phyloP scores from a whole-genome alignment of 2,113 vertebrate genomes.

The Cheilinus undulatus region DNA sequence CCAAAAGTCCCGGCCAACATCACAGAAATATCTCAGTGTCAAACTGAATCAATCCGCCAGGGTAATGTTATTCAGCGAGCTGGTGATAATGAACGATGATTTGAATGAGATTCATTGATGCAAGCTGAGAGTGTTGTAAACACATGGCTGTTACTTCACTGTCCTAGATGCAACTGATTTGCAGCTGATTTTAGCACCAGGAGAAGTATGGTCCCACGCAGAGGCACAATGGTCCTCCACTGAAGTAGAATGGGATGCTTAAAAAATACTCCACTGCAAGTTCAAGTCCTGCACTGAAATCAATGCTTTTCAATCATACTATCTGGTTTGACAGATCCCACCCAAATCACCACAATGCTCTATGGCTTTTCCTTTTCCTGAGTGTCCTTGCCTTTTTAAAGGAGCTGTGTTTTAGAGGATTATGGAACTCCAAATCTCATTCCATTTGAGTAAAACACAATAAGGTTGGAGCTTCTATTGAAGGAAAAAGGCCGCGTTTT shows the following conservation, averaged over 20 bases:
- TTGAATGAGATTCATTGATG: slow-evolving; percentile 27
- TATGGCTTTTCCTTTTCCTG: too few relatives aligned
- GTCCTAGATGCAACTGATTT: slow-evolving; percentile 57
- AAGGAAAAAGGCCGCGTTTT: too few relatives aligned
- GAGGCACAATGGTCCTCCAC: neutral
- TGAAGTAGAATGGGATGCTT: neutral
- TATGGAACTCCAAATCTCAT: too few relatives aligned
- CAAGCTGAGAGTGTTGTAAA: slow-evolving; percentile 12
- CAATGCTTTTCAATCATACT: too few relatives aligned
- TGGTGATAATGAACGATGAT: slow-evolving; percentile 29
- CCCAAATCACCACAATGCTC: too few relatives aligned
- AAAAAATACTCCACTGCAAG: too few relatives aligned
- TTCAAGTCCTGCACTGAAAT: too few relatives aligned
- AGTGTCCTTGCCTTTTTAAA: too few relatives aligned
- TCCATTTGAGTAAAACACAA: too few relatives aligned
- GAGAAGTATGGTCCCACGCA: neutral
- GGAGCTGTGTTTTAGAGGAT: too few relatives aligned
- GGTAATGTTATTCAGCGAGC: slow-evolving; percentile 22
- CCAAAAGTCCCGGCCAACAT: neutral
- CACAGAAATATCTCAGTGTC: slow-evolving; percentile 8
- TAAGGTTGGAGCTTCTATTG: too few relatives aligned
- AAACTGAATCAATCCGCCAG: slow-evolving; percentile 2
- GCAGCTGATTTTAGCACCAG: slow-evolving; percentile 33
- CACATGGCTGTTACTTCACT: slow-evolving; percentile 19
- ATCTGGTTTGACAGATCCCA: too few relatives aligned